Conservation (phyloP, 37 sponge, comb jelly and placozoan species). For the Crambe crambe region DNA sequence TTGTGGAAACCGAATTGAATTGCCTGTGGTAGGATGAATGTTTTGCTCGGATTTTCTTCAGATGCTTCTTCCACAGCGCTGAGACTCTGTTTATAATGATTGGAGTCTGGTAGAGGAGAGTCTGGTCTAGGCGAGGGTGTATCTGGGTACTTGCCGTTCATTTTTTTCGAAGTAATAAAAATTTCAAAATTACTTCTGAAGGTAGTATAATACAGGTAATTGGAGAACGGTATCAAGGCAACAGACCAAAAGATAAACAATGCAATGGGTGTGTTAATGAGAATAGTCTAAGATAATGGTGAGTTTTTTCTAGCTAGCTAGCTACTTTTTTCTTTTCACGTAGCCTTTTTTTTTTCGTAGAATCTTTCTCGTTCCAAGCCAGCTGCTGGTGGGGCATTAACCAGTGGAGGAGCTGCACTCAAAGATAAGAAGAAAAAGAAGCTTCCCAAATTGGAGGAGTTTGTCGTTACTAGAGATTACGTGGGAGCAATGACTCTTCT, state of each 20-base stretch:
- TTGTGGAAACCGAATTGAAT: conserved; percentile 55
- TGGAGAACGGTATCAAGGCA: not conserved
- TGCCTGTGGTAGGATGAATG: conserved; percentile 40
- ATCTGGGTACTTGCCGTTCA: not conserved
- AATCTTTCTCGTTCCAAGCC: conserved; percentile 82
- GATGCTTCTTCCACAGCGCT: not conserved
- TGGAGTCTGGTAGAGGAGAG: not conserved
- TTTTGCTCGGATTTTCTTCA: not conserved
- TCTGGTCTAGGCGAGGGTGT: not conserved
- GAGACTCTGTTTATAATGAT: not conserved
- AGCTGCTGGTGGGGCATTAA: not conserved
- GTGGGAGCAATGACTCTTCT: conserved; percentile 93
- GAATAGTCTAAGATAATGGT: too few species aligned
- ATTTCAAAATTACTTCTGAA: not conserved
- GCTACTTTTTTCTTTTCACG: too few species aligned
- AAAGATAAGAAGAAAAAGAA: conserved; percentile 82
- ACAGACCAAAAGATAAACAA: not conserved
- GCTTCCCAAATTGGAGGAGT: conserved; percentile 89
- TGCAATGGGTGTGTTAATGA: not conserved
- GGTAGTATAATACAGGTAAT: not conserved
- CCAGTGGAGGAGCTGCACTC: conserved; percentile 9
- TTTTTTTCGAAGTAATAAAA: not conserved
- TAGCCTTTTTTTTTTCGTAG: conserved; percentile 11
- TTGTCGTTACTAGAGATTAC: conserved; percentile 85
- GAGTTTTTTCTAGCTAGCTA: too few species aligned